Evolutionary conservation across 2,113 vertebrate species (phyloP).

Genomic region (Catharus minimus): DNA sequence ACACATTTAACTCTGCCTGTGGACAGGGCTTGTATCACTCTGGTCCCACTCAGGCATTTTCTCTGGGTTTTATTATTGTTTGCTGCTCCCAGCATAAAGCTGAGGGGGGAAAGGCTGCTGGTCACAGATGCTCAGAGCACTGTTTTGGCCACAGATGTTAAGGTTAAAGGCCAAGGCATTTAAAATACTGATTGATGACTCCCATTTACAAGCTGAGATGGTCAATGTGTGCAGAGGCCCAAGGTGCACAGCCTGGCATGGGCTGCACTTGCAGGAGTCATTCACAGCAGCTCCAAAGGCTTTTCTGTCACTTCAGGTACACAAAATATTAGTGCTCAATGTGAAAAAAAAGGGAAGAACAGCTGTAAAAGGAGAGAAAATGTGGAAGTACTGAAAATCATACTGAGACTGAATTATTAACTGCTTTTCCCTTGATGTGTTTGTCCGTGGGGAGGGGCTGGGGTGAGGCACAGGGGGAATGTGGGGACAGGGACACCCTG

Average conservation of each 20-base stretch:
- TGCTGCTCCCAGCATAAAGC: conserved; percentile 12
- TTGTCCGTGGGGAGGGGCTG: not conserved
- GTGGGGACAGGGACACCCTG: not conserved
- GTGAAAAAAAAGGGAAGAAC: not conserved
- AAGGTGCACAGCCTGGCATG: not conserved
- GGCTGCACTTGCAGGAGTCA: not conserved
- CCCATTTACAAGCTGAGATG: conserved; percentile 75
- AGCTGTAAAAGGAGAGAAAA: not conserved
- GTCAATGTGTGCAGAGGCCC: conserved; percentile 44
- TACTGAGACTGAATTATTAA: not conserved
- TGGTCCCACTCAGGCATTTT: not conserved
- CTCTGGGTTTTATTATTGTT: conserved; percentile 19
- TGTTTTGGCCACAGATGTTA: conserved; percentile 84
- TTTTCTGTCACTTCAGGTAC: not conserved
- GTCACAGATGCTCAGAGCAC: conserved; percentile 37
- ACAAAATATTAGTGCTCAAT: not conserved
- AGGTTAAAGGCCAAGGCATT: conserved; percentile 85
- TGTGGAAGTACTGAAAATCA: not conserved
- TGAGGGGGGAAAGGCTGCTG: not conserved
- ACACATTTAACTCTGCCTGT: not conserved
- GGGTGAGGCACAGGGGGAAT: not conserved
- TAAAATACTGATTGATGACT: conserved; percentile 81
- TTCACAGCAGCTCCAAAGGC: not conserved
- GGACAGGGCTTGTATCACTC: not conserved
- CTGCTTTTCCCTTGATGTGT: not conserved